Evolutionary conservation across 2,113 vertebrate species (phyloP).

Genomic region (Trogon surrucura): DNA sequence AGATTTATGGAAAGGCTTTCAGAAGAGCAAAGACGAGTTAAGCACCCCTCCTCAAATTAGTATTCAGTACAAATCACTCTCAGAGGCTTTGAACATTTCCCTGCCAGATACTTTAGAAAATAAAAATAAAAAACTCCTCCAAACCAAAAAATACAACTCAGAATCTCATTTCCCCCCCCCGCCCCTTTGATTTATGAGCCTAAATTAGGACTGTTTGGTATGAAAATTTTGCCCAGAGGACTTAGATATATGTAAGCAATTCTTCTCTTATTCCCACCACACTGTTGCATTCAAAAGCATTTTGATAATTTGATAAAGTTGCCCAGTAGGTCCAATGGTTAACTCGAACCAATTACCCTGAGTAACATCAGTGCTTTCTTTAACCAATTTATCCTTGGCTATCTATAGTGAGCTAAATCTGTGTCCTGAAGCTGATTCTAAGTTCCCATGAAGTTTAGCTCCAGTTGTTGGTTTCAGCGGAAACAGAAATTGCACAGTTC

Average conservation of each 20-base stretch:
- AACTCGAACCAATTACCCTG: neutral
- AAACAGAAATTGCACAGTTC: neutral
- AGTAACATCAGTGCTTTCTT: neutral
- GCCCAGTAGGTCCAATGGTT: neutral
- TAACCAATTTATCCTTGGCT: neutral
- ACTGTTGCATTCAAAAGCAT: neutral
- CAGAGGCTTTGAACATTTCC: neutral
- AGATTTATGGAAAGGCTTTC: neutral
- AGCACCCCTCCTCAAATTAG: neutral
- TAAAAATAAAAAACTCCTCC: neutral
- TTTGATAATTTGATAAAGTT: neutral
- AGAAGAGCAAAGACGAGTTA: neutral
- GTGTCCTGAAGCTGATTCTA: neutral
- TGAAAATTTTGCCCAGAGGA: conserved; percentile 9
- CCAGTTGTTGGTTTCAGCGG: neutral
- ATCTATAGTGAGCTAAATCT: neutral
- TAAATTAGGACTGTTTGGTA: conserved; percentile 18
- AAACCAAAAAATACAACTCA: neutral
- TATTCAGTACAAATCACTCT: neutral
- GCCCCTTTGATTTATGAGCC: neutral
- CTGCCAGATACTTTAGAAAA: neutral
- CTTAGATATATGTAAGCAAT: neutral
- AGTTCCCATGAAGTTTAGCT: conserved; percentile 43
- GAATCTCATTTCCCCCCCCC: neutral
- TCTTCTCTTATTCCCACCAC: neutral